Percentiles rank a stretch among this genome's conserved stretches.
Evolutionary conservation across 1,140 invertebrate species (phyloP).

Genomic region (Zaprionus nigranus): DNA sequence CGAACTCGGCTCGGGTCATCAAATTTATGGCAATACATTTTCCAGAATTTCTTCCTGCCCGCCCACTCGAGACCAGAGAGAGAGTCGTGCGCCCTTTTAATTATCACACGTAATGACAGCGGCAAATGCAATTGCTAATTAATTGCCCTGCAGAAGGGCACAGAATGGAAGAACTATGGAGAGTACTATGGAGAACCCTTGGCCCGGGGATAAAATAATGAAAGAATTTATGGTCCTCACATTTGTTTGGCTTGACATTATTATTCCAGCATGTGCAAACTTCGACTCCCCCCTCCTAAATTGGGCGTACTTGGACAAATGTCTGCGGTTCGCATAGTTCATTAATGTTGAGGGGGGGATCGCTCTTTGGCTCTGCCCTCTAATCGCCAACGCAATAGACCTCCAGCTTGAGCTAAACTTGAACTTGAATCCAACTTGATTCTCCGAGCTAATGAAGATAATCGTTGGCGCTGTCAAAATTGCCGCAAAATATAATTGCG

Average conservation of each 20-base stretch:
- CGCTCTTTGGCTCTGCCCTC: background rate
- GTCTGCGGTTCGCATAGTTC: conserved; percentile 12
- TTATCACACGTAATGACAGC: conserved; percentile 83
- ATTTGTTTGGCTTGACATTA: conserved; percentile 74
- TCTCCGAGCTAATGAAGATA: conserved; percentile 67
- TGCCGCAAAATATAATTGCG: conserved; percentile 75
- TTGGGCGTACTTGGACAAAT: conserved; percentile 58
- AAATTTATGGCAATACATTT: conserved; percentile 80
- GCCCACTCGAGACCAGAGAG: conserved; percentile 18
- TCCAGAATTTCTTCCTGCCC: conserved; percentile 58
- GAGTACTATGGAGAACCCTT: conserved; percentile 5
- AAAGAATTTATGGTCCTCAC: conserved; percentile 66
- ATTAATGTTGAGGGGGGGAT: conserved; percentile 8
- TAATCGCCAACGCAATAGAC: conserved; percentile 33
- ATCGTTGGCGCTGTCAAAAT: conserved; percentile 75
- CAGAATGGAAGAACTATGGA: background rate
- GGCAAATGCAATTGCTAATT: conserved; percentile 81
- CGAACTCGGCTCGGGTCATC: conserved; percentile 48
- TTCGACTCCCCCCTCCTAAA: conserved; percentile 12
- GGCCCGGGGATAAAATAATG: conserved; percentile 15
- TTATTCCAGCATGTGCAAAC: conserved; percentile 79
- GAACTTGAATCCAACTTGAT: conserved; percentile 45
- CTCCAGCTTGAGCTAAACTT: conserved; percentile 58
- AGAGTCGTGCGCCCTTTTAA: conserved; percentile 68
- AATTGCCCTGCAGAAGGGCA: conserved; percentile 56